Conservation (phyloP, 2,113 vertebrate species). For the Isurus oxyrinchus region DNA sequence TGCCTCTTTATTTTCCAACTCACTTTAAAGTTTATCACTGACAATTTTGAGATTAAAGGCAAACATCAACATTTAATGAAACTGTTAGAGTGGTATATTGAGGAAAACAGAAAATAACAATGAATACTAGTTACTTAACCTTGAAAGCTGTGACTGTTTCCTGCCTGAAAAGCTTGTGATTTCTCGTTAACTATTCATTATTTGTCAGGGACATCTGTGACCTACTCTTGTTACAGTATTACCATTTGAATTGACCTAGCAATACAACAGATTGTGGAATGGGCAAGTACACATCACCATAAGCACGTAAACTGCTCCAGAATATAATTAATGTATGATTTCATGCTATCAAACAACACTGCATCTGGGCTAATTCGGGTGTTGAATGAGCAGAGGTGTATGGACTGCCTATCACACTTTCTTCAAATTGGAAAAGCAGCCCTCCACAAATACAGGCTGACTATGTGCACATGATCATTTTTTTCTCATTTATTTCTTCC, state of each 20-base stretch:
- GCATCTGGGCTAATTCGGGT: not conserved
- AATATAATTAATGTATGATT: conserved; percentile 19
- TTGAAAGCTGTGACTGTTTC: not conserved
- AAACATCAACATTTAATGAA: not conserved
- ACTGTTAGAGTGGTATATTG: not conserved
- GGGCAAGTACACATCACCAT: not conserved
- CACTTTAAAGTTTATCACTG: not conserved
- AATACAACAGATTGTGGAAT: conserved; percentile 27
- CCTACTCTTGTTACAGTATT: conserved; percentile 30
- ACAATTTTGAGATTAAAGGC: not conserved
- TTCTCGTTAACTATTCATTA: conserved; percentile 34
- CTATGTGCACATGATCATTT: not conserved
- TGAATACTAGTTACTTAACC: conserved; percentile 29
- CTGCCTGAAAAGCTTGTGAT: conserved; percentile 22
- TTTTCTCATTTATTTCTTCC: not conserved
- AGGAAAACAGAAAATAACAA: not conserved
- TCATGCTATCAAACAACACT: not conserved
- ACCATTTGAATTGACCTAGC: conserved; percentile 29
- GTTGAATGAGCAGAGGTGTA: not conserved
- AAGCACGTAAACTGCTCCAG: conserved; percentile 20
- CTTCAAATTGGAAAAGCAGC: not conserved
- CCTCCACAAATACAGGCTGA: not conserved
- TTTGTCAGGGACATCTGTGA: conserved; percentile 10
- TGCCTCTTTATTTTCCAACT: conserved; percentile 3
- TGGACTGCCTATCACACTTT: not conserved